A percentile compares a stretch with the other conserved stretches of the same genome.
Conservation (phyloP, 2,113 vertebrate genomes). For the Grantiella picta region DNA sequence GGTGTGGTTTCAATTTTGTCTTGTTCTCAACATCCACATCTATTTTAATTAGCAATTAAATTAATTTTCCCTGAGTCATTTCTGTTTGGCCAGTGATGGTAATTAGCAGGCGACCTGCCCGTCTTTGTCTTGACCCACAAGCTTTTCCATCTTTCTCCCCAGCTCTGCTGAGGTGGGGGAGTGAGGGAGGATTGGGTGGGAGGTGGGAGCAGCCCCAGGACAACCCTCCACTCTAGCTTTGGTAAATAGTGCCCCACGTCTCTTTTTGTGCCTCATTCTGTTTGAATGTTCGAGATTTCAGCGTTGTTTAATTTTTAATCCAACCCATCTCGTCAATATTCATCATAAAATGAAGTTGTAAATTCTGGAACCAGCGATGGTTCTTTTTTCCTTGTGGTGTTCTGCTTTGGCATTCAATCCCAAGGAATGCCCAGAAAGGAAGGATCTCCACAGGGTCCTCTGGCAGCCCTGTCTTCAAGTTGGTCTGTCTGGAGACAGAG, state of each 20-base stretch:
- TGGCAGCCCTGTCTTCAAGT: not conserved
- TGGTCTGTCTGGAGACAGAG: not conserved
- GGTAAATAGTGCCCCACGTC: accelerated
- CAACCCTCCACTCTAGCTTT: not conserved
- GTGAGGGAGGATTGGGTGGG: not conserved
- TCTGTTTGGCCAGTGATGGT: not conserved
- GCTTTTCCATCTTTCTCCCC: not conserved
- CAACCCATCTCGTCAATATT: not conserved
- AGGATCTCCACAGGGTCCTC: not conserved
- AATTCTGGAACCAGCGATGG: not conserved
- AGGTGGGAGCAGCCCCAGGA: not conserved
- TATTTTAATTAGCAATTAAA: not conserved
- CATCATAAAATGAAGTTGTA: not conserved
- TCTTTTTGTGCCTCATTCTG: not conserved
- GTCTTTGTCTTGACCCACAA: not conserved
- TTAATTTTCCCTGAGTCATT: not conserved
- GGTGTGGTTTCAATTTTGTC: not conserved
- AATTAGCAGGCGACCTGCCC: not conserved
- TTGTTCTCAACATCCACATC: not conserved
- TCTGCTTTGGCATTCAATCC: not conserved
- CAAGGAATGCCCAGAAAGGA: not conserved
- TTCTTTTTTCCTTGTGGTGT: not conserved
- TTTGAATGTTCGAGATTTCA: not conserved
- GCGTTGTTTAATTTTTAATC: not conserved
- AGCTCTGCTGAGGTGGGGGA: not conserved